These are phyloP conservation scores for Cephonodes hylas DNA, from an alignment of 2,888 invertebrate species.

Conservation along the genomic window DNA sequence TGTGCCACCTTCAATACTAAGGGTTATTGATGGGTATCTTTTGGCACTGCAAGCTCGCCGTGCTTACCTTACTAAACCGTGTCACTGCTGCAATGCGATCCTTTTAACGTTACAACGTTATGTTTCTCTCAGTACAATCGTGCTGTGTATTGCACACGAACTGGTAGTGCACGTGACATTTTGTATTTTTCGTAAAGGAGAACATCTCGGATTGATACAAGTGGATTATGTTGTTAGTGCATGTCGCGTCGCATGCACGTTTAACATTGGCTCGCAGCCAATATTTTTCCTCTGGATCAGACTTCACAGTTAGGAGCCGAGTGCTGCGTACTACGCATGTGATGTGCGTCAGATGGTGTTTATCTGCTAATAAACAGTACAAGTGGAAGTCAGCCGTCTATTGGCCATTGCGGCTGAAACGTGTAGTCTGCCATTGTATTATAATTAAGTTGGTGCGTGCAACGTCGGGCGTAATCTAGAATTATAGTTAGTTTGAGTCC, in stretches of 20 bases:
- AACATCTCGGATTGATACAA: background rate
- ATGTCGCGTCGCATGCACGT: background rate
- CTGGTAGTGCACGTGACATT: background rate
- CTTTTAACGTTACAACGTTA: background rate
- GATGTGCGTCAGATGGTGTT: background rate
- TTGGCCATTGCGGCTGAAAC: background rate
- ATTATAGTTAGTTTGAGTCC: conserved; percentile 2
- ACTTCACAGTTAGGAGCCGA: background rate
- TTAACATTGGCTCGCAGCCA: background rate
- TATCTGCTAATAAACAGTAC: background rate
- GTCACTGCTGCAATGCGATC: background rate
- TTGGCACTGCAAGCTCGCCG: background rate
- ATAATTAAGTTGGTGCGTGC: background rate
- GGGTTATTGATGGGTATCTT: background rate
- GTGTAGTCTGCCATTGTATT: background rate
- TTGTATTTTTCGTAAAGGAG: background rate
- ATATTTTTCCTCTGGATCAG: background rate
- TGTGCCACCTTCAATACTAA: background rate
- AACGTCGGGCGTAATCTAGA: background rate
- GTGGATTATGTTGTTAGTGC: background rate
- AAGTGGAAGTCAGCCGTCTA: background rate
- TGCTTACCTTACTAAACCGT: background rate
- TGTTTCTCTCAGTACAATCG: too few species aligned
- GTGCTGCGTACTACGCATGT: background rate
- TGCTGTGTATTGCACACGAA: too few species aligned